Evolutionary conservation across 1,140 invertebrate genomes (phyloP), one percentile per base, ranked within the genome.

Genomic region (Limonius californicus): DNA sequence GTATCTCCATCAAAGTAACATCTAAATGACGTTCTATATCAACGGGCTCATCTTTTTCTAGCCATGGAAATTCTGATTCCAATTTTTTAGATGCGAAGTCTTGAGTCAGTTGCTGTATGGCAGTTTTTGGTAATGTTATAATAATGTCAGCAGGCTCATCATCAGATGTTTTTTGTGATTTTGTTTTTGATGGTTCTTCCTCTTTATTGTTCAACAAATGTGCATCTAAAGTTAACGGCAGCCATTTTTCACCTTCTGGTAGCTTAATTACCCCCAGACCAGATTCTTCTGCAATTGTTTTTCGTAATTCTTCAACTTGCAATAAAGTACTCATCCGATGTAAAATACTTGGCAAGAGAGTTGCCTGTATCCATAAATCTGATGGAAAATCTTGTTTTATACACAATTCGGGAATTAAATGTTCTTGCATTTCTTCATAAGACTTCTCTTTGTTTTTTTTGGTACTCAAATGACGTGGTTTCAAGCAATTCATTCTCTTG

Each of bases 391-490:
- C 85, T 73, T 94, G 90, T 63, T 88, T 87, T 19, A 85, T 82
- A 75, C 95, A 95, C 27, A 98, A 80, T 78, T 99, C 97, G 0
- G 96, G 95, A 35, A 99, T 85, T 9, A 98, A 81, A 67, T 90
- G 87, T 72, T 93, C 90, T 62, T 88, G 86, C 62, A 88, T 80
- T 55, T 84, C 81, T 54, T 87, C 79, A 11, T 68, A 63, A 0
- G 67, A 63, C 39, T 82, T 80, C 42, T 83, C 79, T 57, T 79
- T 69, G 70, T 82, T 84, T 21, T 77, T 72, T 65, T 78, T 80
- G 3, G 66, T 32, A n/a, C 63, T 59, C n/a, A 43, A 8, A 12
- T 68, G 69, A 8, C 71, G 57, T 2, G 65, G 68, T 32, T 78
- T 80, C 12, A 68, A 61, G 65, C 66, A 87, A 78, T 95, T 93